A percentile compares a stretch with the other conserved stretches of the same genome.
Evolutionary conservation across 2,888 invertebrate species (phyloP).

Genomic region (Elmis aenea): DNA sequence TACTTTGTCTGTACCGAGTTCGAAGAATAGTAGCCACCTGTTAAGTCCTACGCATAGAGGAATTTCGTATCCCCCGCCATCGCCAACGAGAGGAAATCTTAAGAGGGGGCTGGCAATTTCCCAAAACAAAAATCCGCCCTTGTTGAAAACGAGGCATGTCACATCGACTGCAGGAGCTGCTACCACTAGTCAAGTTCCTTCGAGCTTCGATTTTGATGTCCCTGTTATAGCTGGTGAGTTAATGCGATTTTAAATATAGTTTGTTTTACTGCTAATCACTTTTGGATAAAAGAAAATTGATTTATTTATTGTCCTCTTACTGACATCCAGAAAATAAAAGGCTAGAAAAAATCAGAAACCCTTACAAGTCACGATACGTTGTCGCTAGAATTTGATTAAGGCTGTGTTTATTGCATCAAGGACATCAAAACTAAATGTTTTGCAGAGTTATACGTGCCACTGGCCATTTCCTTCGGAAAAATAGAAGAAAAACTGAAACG

Average conservation of each 20-base stretch:
- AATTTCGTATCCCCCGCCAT: slow-evolving; percentile 79
- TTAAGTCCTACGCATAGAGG: slow-evolving; percentile 62
- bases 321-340: too few species aligned
- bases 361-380: too few species aligned
- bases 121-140: slow-evolving; percentile 72
- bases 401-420: too few species aligned
- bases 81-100: slow-evolving; percentile 63
- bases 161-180: slow-evolving; percentile 32
- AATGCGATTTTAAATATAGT: not conserved
- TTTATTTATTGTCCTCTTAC: too few species aligned
- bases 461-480: too few species aligned
- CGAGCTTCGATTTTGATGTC: slow-evolving; percentile 48
- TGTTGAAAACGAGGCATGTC: slow-evolving; percentile 75
- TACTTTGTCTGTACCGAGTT: slow-evolving; percentile 53
- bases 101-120: slow-evolving; percentile 67
- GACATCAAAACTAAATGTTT: too few species aligned
- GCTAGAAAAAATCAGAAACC: too few species aligned
- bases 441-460: too few species aligned
- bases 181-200: slow-evolving; percentile 37
- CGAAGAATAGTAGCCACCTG: slow-evolving; percentile 45
- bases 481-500: too few species aligned
- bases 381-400: too few species aligned
- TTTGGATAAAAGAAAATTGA: too few species aligned
- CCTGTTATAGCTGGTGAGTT: slow-evolving; percentile 47
- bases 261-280: not conserved